These are phyloP conservation scores for Dolichoris vasculosae DNA, from an alignment of 1,140 invertebrate species.

Conservation along the genomic window DNA sequence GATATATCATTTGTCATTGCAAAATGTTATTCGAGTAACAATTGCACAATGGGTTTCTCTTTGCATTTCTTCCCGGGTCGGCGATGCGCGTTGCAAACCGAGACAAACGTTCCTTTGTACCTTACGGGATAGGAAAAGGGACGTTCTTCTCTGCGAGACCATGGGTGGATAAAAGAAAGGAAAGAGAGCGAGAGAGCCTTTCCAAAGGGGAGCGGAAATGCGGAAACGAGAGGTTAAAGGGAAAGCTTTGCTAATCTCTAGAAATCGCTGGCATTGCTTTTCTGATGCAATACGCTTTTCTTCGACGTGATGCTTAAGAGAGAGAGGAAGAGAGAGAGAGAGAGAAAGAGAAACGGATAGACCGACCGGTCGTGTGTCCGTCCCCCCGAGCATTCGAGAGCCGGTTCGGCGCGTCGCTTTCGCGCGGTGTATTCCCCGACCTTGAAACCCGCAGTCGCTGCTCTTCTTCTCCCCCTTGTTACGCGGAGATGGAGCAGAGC, in stretches of 20 bases:
- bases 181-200: too few relatives aligned
- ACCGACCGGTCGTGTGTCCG: too few relatives aligned
- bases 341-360: neutral
- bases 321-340: neutral
- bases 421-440: neutral
- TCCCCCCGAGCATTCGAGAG: neutral
- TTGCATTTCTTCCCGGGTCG: neutral
- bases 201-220: too few relatives aligned
- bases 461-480: neutral
- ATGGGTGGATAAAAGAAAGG: too few relatives aligned
- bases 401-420: neutral
- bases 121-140: too few relatives aligned
- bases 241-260: neutral
- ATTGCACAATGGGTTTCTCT: neutral
- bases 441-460: neutral
- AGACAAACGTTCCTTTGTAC: too few relatives aligned
- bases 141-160: too few relatives aligned
- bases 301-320: neutral
- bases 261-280: neutral
- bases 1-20: neutral
- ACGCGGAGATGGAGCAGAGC: neutral
- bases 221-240: too few relatives aligned
- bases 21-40: conserved; percentile 1
- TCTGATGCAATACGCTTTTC: conserved; percentile 5
- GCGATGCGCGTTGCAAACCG: too few relatives aligned